Evolutionary conservation across 2,888 invertebrate species (phyloP).

Genomic region (Lasioglossum villosulum): DNA sequence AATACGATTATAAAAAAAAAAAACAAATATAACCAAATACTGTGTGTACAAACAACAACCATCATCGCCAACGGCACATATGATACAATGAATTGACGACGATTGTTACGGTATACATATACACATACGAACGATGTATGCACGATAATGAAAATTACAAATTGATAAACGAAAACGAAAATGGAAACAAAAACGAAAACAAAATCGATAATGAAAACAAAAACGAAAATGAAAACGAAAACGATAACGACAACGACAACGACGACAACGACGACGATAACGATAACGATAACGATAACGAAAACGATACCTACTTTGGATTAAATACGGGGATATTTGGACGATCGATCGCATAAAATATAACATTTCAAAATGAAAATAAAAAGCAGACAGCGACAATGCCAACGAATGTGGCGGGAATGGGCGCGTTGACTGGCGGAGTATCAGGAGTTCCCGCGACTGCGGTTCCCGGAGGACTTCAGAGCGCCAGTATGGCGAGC

Average conservation of each 20-base stretch:
- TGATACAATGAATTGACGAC: slow-evolving; percentile 23
- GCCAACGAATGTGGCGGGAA: slow-evolving; percentile 81
- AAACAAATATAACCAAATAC: slow-evolving; percentile 21
- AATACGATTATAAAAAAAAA: slow-evolving; percentile 64
- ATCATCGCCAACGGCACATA: neutral
- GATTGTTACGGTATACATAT: neutral
- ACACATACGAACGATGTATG: neutral
- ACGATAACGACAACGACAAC: too few species aligned
- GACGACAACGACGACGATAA: too few species aligned
- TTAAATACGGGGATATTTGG: slow-evolving; percentile 5
- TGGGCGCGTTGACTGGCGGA: slow-evolving; percentile 82
- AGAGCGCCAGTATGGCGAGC: slow-evolving; percentile 89
- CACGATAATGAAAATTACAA: neutral
- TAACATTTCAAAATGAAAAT: slow-evolving; percentile 11
- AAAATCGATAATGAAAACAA: too few species aligned
- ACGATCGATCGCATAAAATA: slow-evolving; percentile 31
- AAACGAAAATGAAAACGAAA: too few species aligned
- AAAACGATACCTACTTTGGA: slow-evolving; percentile 7
- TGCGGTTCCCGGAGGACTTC: slow-evolving; percentile 87
- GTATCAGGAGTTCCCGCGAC: slow-evolving; percentile 84
- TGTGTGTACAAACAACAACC: slow-evolving; percentile 11
- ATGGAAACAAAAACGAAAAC: too few species aligned
- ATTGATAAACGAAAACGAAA: too few species aligned
- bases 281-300: slow-evolving; percentile 31
- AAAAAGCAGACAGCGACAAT: slow-evolving; percentile 81